Evolutionary conservation across 1,140 invertebrate species (phyloP).

Genomic region (Scaptomyza graminum): DNA sequence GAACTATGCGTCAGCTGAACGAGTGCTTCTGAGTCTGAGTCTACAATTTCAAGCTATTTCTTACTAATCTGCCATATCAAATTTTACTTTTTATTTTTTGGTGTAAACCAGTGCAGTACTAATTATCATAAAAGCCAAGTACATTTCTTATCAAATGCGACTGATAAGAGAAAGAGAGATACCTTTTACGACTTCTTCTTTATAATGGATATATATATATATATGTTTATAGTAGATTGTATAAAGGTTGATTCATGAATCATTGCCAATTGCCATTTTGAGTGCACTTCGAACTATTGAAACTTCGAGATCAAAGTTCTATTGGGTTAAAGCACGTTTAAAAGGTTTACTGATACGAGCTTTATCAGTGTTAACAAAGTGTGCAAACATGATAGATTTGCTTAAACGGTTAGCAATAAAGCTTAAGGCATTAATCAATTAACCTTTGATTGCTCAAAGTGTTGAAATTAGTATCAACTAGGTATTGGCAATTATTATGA

Average conservation of each 20-base stretch:
- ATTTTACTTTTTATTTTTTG: conserved; percentile 6
- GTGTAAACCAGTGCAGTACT: conserved; percentile 2
- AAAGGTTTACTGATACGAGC: not conserved
- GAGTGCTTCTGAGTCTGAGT: conserved; percentile 3
- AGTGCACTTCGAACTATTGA: not conserved
- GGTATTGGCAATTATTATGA: not conserved
- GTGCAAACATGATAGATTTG: too few relatives aligned
- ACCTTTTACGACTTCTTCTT: conserved; percentile 11
- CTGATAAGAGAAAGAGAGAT: conserved; percentile 21
- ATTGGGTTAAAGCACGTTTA: conserved; percentile 16
- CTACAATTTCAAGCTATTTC: conserved; percentile 42
- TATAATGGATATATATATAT: conserved; percentile 22
- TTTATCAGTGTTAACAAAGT: conserved; percentile 3
- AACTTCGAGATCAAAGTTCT: conserved; percentile 13
- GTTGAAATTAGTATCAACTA: too few relatives aligned
- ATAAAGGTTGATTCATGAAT: conserved; percentile 19
- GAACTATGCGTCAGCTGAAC: conserved; percentile 25
- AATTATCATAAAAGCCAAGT: conserved; percentile 16
- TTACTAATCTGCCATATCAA: conserved; percentile 31
- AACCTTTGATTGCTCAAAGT: not conserved
- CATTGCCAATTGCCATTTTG: conserved; percentile 3
- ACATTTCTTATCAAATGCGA: conserved; percentile 26
- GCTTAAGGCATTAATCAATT: not conserved
- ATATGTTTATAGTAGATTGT: not conserved
- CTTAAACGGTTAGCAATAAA: not conserved